A percentile compares a stretch with the other conserved stretches of the same genome.
phyloP scores from a whole-genome alignment of 2,797 vertebrate genomes.

The Linurgus olivaceus region DNA sequence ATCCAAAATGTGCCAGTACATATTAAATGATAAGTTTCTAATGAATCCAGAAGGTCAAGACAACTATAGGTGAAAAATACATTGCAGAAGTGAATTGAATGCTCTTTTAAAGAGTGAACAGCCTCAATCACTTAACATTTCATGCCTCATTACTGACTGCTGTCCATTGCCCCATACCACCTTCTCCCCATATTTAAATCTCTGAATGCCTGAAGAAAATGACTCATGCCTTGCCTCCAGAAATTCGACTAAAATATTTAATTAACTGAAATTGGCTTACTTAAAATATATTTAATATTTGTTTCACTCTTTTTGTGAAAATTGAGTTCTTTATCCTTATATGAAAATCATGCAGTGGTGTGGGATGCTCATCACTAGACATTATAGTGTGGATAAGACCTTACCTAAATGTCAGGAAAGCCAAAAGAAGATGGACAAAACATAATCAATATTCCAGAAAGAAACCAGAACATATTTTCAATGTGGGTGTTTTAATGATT shows the following conservation, averaged over 20 bases:
- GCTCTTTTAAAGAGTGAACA: not conserved
- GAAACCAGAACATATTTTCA: accelerated
- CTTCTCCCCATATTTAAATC: not conserved
- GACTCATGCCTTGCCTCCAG: not conserved
- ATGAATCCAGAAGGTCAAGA: not conserved
- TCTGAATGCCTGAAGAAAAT: not conserved
- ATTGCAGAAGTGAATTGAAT: not conserved
- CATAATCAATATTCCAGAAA: not conserved
- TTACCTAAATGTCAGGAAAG: not conserved
- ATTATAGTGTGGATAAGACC: not conserved
- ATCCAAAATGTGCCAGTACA: not conserved
- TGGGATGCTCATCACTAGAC: not conserved
- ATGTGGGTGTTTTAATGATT: not conserved
- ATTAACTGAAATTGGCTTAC: not conserved
- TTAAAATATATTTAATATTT: not conserved
- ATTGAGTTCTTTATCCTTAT: not conserved
- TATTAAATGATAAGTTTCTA: not conserved
- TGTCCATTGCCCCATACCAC: not conserved
- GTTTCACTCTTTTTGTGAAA: not conserved
- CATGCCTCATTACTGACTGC: not conserved
- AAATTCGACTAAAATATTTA: not conserved
- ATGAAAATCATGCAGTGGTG: not conserved
- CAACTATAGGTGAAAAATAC: not conserved
- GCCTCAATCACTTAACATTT: not conserved
- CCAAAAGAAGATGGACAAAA: not conserved